These are phyloP conservation scores for Rhagoletis zephyria DNA, from an alignment of 1,140 invertebrate genomes.

Conservation along the genomic window DNA sequence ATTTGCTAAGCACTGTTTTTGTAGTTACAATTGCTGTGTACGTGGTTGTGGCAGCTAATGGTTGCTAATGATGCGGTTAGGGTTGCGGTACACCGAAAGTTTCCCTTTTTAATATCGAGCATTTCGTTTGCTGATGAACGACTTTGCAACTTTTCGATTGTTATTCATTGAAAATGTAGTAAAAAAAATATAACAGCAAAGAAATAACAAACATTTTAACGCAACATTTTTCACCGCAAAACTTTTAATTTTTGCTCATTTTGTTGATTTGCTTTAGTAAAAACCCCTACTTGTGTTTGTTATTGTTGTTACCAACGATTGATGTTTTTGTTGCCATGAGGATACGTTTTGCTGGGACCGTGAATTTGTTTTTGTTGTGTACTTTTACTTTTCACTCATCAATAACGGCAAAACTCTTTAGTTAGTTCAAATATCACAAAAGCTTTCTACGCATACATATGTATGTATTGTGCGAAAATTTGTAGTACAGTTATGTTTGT, in stretches of 20 bases:
- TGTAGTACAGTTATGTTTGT: not conserved
- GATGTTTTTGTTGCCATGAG: not conserved
- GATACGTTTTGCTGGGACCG: not conserved
- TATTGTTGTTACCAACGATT: not conserved
- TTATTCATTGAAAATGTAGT: conserved; percentile 34
- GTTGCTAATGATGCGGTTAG: conserved; percentile 33
- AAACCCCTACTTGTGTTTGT: not conserved
- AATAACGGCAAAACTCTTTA: not conserved
- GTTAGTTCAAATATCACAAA: not conserved
- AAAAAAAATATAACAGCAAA: not conserved
- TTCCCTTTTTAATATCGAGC: conserved; percentile 27
- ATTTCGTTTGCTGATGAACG: conserved; percentile 32
- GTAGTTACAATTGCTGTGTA: not conserved
- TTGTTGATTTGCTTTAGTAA: not conserved
- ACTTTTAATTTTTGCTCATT: conserved; percentile 8
- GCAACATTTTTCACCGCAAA: conserved; percentile 28
- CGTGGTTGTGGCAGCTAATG: conserved; percentile 5
- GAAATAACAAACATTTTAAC: conserved; percentile 3
- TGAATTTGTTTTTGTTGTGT: not conserved
- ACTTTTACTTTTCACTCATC: not conserved
- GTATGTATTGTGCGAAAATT: not conserved
- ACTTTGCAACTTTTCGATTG: conserved; percentile 45
- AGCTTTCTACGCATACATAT: not conserved
- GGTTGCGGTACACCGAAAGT: not conserved
- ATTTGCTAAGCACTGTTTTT: not conserved